These are phyloP conservation scores for Lathamus discolor DNA, from an alignment of 2,113 vertebrate genomes.

Conservation along the genomic window DNA sequence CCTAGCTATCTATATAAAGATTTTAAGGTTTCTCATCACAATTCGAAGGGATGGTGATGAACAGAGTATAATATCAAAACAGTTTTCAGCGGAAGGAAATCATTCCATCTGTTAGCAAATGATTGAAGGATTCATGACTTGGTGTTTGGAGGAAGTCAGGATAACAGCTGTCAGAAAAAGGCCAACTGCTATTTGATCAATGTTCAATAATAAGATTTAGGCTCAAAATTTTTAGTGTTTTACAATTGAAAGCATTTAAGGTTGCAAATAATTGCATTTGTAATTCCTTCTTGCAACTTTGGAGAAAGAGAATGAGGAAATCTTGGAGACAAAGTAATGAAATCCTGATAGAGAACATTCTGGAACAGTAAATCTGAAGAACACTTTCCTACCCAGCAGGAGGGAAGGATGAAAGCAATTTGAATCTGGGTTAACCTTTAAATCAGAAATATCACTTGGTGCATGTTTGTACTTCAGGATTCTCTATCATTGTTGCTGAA, in stretches of 20 bases:
- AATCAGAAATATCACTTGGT: constrained; percentile 13
- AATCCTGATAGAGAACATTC: not conserved
- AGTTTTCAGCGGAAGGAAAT: not conserved
- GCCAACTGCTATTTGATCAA: not conserved
- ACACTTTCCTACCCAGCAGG: not conserved
- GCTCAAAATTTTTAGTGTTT: not conserved
- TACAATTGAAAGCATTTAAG: not conserved
- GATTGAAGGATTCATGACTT: not conserved
- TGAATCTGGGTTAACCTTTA: not conserved
- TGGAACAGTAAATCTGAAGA: not conserved
- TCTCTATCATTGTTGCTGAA: not conserved
- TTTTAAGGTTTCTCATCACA: not conserved
- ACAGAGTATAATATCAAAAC: not conserved
- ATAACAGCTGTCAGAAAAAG: not conserved
- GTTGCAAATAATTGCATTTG: rapidly evolving
- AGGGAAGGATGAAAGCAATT: not conserved
- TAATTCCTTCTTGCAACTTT: not conserved
- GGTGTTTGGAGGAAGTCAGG: not conserved
- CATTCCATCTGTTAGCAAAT: not conserved
- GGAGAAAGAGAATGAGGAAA: not conserved
- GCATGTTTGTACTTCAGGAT: not conserved
- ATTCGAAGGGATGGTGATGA: not conserved
- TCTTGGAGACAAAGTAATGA: not conserved
- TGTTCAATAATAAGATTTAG: not conserved
- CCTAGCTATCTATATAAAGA: not conserved